Percentiles rank a stretch among this genome's conserved stretches.
Evolutionary conservation across 2,113 vertebrate genomes (phyloP).

Genomic region (Chamaea fasciata): DNA sequence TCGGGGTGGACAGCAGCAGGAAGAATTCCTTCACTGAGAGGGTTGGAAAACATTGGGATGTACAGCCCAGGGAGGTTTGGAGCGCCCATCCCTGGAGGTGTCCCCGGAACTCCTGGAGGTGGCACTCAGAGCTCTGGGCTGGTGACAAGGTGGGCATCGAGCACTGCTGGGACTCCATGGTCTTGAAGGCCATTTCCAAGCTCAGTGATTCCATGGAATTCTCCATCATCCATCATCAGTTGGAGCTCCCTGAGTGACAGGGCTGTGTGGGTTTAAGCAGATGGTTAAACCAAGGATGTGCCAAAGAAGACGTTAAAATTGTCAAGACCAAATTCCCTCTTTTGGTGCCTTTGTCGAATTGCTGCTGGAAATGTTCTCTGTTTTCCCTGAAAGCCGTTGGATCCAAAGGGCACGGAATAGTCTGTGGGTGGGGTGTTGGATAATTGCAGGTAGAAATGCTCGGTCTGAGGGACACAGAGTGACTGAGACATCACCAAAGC

Average conservation of each 20-base stretch:
- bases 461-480: not conserved
- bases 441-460: not conserved
- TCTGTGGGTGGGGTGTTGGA: not conserved
- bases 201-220: not conserved
- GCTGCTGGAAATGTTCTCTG: not conserved
- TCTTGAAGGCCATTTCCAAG: rapidly evolving
- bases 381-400: not conserved
- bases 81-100: not conserved
- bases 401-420: not conserved
- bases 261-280: not conserved
- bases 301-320: not conserved
- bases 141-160: rapidly evolving
- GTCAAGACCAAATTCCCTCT: rapidly evolving
- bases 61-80: not conserved
- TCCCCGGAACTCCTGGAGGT: rapidly evolving
- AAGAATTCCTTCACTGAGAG: not conserved
- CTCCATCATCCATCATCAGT: rapidly evolving
- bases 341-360: not conserved
- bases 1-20: rapidly evolving
- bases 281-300: not conserved
- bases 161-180: rapidly evolving
- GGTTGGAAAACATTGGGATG: not conserved
- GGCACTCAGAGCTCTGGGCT: not conserved
- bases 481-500: not conserved
- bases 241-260: not conserved